Evolutionary conservation across 2,113 vertebrate genomes (phyloP).

Genomic region (Forbesichthys agassizii): DNA sequence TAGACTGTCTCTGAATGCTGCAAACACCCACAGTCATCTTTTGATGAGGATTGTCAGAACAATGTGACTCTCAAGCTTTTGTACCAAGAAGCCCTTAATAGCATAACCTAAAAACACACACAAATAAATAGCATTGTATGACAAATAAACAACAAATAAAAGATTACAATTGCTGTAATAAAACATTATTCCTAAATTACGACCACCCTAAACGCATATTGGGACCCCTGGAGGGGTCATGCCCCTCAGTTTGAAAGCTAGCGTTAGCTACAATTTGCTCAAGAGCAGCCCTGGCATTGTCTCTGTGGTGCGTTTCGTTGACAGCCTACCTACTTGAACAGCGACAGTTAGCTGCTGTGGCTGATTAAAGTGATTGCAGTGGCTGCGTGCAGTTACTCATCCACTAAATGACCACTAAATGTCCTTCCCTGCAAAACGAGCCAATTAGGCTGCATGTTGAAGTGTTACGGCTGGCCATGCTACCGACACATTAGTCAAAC

Average conservation of each 20-base stretch:
- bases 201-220: no score
- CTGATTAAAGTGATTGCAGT: conserved; percentile 53
- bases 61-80: no score
- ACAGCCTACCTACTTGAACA: conserved; percentile 40
- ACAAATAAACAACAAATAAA: no score
- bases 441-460: conserved; percentile 50
- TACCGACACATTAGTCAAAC: conserved; percentile 48
- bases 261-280: not conserved
- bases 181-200: no score
- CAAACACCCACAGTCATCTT: conserved; percentile 9
- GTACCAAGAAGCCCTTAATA: no score
- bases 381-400: conserved; percentile 49
- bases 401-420: conserved; percentile 61
- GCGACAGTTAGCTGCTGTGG: conserved; percentile 40
- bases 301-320: not conserved
- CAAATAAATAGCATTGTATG: no score
- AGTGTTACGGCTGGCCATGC: conserved; percentile 50
- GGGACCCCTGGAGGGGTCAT: no score
- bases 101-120: no score
- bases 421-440: conserved; percentile 36
- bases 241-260: not conserved
- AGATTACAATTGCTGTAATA: no score
- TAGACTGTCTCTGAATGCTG: conserved; percentile 12
- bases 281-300: conserved; percentile 3
- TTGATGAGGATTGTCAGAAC: conserved; percentile 7